Evolutionary conservation across 1,140 invertebrate genomes (phyloP).

Genomic region (Thrips palmi): DNA sequence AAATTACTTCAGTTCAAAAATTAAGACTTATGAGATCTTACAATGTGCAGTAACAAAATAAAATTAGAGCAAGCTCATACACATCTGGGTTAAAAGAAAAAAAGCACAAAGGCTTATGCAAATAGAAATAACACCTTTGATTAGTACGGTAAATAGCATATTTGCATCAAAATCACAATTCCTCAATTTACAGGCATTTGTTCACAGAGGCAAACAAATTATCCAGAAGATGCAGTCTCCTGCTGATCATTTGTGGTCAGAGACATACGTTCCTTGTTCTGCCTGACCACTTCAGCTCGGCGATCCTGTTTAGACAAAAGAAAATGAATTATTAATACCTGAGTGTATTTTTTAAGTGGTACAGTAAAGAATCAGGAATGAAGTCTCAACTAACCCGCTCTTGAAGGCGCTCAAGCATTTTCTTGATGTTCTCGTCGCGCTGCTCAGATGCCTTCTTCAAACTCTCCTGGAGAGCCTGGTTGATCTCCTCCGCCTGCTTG

Average conservation of each 20-base stretch:
- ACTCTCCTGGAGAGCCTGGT: conserved; percentile 67
- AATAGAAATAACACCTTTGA: not conserved
- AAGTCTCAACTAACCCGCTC: conserved; percentile 56
- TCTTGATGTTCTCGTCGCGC: conserved; percentile 71
- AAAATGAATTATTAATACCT: conserved; percentile 8
- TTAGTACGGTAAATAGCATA: conserved; percentile 3
- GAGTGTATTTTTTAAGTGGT: conserved; percentile 7
- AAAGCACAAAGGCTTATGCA: conserved; percentile 5
- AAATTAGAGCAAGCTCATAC: not conserved
- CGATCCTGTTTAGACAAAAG: conserved; percentile 44
- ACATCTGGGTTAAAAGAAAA: conserved; percentile 2
- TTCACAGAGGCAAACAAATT: too few species aligned
- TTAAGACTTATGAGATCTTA: not conserved
- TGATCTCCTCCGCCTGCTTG: conserved; percentile 63
- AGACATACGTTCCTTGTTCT: conserved; percentile 52
- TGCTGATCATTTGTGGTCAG: conserved; percentile 18
- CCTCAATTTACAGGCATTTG: conserved; percentile 1
- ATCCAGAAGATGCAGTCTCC: conserved; percentile 38
- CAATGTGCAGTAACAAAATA: conserved; percentile 2
- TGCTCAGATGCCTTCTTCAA: conserved; percentile 62
- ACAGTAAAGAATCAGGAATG: conserved; percentile 2
- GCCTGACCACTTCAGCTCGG: conserved; percentile 63
- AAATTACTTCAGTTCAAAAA: conserved; percentile 3
- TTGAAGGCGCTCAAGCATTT: conserved; percentile 70
- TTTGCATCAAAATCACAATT: conserved; percentile 3